Base-by-base conservation (phyloP, 2,113 vertebrate species). In the Pelecanus crispus region DNA sequence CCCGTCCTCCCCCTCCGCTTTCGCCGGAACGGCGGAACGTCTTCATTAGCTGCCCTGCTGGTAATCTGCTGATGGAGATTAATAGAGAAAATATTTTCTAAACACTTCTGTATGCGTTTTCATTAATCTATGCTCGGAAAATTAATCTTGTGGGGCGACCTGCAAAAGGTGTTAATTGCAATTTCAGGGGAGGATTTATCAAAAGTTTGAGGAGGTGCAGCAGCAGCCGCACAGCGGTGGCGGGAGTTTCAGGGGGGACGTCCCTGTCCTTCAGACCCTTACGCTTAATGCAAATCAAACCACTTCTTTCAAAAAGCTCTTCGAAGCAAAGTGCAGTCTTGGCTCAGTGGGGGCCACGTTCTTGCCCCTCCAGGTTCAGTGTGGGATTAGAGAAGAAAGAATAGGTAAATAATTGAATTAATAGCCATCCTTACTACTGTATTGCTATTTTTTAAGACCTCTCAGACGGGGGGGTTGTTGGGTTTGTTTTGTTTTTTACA, bases 81-180 rank as follows among this genome's bases (percentile, higher is more conserved):
- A 97, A 98, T 96, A 97, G 96, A 80, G 96, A 96, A 97, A 97
- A 97, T 96, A 94, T 97, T 97, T 97, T 96, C 91, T 90, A 95
- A 97, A 95, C 94, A 81, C 92, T 96, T 93, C 89, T 68, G 80
- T 38, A n/a, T 38, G 88, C 71, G 0, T 94, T 96, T 97, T 93
- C 97, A 96, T 97, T 97, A 94, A 96, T 98, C 96, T 97, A 7
- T 50, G 94, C 96, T 97, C 28, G 11, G 93, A 91, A 96, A 96
- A 92, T 90, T 97, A 97, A 96, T 97, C 96, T 97, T 92, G 91
- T 42, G 85, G 95, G 96, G 95, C 16, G 89, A 97, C 97, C 95
- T 95, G 89, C 36, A 66, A 63, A 96, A 94, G 94, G 94, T 91
- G 97, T 93, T 97, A 95, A 95, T 93, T 95, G 96, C 88, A 24